These are phyloP conservation scores for Zapus hudsonius DNA, from an alignment of 2,113 vertebrate species.

Conservation along the genomic window DNA sequence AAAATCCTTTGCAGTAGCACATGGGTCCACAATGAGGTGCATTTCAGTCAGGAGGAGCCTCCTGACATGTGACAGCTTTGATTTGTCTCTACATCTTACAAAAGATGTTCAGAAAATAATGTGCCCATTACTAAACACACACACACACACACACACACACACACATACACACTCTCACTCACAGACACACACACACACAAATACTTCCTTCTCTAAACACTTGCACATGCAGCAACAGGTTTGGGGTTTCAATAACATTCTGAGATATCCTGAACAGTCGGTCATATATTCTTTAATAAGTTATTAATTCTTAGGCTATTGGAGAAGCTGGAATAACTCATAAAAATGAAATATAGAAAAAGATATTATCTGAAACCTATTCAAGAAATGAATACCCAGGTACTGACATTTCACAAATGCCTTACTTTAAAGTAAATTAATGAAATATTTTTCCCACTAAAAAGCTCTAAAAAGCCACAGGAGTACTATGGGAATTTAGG, in stretches of 20 bases:
- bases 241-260: constrained; percentile 12
- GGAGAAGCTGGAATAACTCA: background rate
- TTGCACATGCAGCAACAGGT: no score
- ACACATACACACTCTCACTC: no score
- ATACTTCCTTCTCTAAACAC: no score
- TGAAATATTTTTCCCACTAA: background rate
- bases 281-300: background rate
- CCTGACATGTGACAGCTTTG: background rate
- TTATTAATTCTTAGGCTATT: background rate
- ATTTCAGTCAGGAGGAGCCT: background rate
- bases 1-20: background rate
- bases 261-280: constrained; percentile 10
- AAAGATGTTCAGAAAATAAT: background rate
- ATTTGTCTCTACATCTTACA: background rate
- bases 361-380: background rate
- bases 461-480: fast-evolving
- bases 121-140: background rate
- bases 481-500: background rate
- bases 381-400: background rate
- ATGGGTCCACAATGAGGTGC: background rate
- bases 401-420: constrained; percentile 8
- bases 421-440: background rate
- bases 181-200: no score
- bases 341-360: background rate
- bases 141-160: no score